These are phyloP conservation scores for Tribolium madens DNA, from an alignment of 1,140 invertebrate genomes.

Conservation along the genomic window DNA sequence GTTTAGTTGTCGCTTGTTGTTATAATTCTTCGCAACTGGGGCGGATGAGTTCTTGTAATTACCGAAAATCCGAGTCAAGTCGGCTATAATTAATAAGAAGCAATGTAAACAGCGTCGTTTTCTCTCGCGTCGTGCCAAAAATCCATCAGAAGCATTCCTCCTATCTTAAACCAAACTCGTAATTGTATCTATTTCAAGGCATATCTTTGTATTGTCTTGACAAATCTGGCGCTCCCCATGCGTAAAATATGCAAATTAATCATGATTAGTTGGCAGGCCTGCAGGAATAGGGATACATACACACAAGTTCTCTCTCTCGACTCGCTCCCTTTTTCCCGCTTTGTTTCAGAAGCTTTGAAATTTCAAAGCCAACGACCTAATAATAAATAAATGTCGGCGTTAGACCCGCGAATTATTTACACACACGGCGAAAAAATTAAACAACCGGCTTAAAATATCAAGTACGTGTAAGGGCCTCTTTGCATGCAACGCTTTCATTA, in stretches of 20 bases:
- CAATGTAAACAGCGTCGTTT: slow-evolving; percentile 19
- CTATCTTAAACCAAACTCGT: slow-evolving; percentile 16
- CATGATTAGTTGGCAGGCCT: slow-evolving; percentile 38
- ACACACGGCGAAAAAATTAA: not conserved
- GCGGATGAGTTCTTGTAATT: slow-evolving; percentile 3
- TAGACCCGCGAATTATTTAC: slow-evolving; percentile 1
- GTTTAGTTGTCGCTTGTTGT: not conserved
- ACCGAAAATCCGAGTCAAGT: slow-evolving; percentile 1
- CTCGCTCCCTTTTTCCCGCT: slow-evolving; percentile 38
- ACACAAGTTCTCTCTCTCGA: slow-evolving; percentile 5
- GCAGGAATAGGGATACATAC: slow-evolving; percentile 30
- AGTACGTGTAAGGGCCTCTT: slow-evolving; percentile 15
- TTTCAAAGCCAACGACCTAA: slow-evolving; percentile 30
- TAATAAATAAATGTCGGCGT: slow-evolving; percentile 20
- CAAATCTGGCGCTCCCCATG: slow-evolving; percentile 33
- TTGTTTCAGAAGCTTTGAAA: slow-evolving; percentile 35
- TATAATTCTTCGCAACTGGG: slow-evolving; percentile 3
- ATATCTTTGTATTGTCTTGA: slow-evolving; percentile 43
- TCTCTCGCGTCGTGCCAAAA: slow-evolving; percentile 4
- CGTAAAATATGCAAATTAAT: slow-evolving; percentile 44
- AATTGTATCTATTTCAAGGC: slow-evolving; percentile 34
- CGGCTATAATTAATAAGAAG: slow-evolving; percentile 14
- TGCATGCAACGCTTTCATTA: slow-evolving; percentile 43
- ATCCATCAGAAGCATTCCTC: not conserved
- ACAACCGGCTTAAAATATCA: slow-evolving; percentile 15